Base-by-base conservation (phyloP, 2,888 invertebrate genomes). In the Pandemis cinnamomeana region DNA sequence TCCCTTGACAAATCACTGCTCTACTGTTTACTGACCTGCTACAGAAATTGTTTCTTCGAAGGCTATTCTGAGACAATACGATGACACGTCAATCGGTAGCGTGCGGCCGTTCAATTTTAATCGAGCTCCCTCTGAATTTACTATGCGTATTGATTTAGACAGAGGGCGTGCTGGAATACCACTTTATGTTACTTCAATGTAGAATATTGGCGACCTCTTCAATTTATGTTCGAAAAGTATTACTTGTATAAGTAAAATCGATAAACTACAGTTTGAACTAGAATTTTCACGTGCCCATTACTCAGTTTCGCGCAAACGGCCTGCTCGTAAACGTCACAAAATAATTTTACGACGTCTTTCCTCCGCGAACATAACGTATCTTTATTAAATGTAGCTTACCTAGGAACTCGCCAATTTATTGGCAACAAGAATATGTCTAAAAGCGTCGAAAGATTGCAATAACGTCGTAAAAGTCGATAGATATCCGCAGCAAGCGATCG, bases 1-100 rank as follows among this genome's bases (percentile, higher is more conserved):
- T 92, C 89, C 90, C 87, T 90, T 94, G 94, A 94, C 93, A 93
- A 94, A 94, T 94, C 91, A 89, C 87, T 84, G 83, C 84, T 87
- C 87, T 90, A 91, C 90, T 89, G 87, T 82, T 85, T 89, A 84
- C 70, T 85, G 87, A 86, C 78, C 87, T 84, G 83, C 86, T 79
- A 89, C 90, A 87, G 89, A 89, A 90, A 90, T 89, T 83, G 87
- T 86, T 91, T 90, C 91, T 87, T 83, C 85, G 89, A 88, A 91
- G 85, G 88, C 89, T 88, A 89, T 90, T 83, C 84, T 61, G 83
- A 90, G 89, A 91, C 89, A 89, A 89, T 86, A 88, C 87, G 86
- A 85, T 90, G 88, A 89, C 89, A 89, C 89, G 89, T 89, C 90
- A 87, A 90, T 91, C 87, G 89, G 82, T 87, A 84, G 84, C 85